Evolutionary conservation across 2,888 invertebrate species (phyloP).

Genomic region (Calameuta idolon): DNA sequence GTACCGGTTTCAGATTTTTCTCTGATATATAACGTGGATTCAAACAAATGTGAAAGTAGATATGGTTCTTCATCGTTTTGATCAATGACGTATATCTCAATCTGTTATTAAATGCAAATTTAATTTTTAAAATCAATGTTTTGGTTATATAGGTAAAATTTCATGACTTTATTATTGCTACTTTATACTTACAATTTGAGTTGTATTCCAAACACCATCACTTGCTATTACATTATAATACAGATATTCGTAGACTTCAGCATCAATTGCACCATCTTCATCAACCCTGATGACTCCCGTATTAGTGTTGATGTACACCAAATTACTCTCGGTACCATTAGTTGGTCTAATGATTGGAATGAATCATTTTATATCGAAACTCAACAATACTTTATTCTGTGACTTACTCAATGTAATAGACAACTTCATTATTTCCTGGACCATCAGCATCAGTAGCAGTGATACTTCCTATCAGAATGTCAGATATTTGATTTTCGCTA

Average conservation of each 20-base stretch:
- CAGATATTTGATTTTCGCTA: slow-evolving; percentile 69
- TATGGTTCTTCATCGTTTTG: slow-evolving; percentile 72
- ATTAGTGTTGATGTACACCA: slow-evolving; percentile 69
- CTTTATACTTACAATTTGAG: slow-evolving; percentile 63
- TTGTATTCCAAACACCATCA: slow-evolving; percentile 67
- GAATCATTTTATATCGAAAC: neutral
- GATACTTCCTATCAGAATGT: slow-evolving; percentile 71
- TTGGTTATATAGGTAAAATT: neutral
- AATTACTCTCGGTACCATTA: slow-evolving; percentile 65
- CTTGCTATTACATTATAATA: slow-evolving; percentile 71
- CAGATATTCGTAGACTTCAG: slow-evolving; percentile 66
- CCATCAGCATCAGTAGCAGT: slow-evolving; percentile 75
- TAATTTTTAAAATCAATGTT: neutral
- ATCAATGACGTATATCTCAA: slow-evolving; percentile 72
- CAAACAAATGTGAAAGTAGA: slow-evolving; percentile 59
- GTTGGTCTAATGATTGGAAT: slow-evolving; percentile 59
- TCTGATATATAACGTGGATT: slow-evolving; percentile 63
- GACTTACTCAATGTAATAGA: slow-evolving; percentile 70
- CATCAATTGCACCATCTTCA: slow-evolving; percentile 68
- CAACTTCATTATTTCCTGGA: slow-evolving; percentile 71
- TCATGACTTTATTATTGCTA: slow-evolving; percentile 5
- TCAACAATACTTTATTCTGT: neutral
- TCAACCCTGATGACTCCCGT: slow-evolving; percentile 71
- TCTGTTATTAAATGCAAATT: slow-evolving; percentile 60
- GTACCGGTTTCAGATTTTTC: slow-evolving; percentile 69